Base-by-base conservation (phyloP, 2,888 invertebrate genomes). In the Apoderus coryli region DNA sequence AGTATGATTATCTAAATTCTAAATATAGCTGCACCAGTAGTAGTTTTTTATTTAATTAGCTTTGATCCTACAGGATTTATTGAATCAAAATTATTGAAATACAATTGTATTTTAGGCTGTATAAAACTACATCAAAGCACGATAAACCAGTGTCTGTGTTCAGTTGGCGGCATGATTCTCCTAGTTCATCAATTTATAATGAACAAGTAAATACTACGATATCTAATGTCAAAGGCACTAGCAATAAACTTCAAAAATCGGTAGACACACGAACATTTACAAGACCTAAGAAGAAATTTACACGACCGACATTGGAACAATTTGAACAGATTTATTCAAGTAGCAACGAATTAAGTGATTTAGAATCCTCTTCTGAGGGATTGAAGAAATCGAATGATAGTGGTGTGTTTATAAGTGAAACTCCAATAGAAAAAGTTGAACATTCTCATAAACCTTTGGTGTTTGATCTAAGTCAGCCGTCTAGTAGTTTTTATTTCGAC, bases 201-300 rank as follows among this genome's bases (percentile, higher is more conserved):
- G n/a, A n/a, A n/a, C n/a, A n/a, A n/a, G n/a, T n/a, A n/a, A n/a
- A n/a, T n/a, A n/a, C n/a, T n/a, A n/a, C n/a, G n/a, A n/a, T n/a
- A n/a, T n/a, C n/a, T n/a, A n/a, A n/a, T n/a, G n/a, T n/a, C n/a
- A n/a, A n/a, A n/a, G n/a, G n/a, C 27, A 25, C 29, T 10, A 24
- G 35, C 31, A 38, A 32, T 25, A 33, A 30, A 29, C 32, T 33
- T 13, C 36, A 37, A 60, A 65, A 48, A 64, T 59, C 61, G 37
- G 69, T 76, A 45, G 76, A 77, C 49, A 71, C 75, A 1, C 61
- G 76, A 44, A 77, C 77, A 6, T 77, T 70, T 52, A 76, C 76
- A 29, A 64, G 69, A 43, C 72, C 75, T 12, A 76, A 76, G 49
- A 72, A 70, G 47, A 61, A 68, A 32, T 53, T 57, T 7, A 60